phyloP scores from a whole-genome alignment of 2,888 invertebrate genomes.

The Eupithecia inturbata region DNA sequence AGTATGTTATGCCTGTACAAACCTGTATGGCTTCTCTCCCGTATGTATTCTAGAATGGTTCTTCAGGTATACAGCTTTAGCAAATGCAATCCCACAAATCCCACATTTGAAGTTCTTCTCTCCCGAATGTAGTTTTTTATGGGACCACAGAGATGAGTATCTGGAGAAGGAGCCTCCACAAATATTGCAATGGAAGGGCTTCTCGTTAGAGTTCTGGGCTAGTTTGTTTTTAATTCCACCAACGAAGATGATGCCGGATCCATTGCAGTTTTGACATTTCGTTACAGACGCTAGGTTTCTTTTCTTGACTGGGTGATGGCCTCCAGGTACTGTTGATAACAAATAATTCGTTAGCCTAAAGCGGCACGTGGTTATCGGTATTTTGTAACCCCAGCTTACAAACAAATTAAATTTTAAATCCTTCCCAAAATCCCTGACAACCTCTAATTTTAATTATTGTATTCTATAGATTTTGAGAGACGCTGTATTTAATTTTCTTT shows the following conservation, averaged over 20 bases:
- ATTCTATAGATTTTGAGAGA: too few species aligned
- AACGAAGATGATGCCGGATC: constrained; percentile 93
- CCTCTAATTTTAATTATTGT: too few species aligned
- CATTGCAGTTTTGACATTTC: constrained; percentile 95
- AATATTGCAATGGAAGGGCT: constrained; percentile 94
- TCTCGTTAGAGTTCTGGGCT: constrained; percentile 86
- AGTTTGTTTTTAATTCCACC: constrained; percentile 86
- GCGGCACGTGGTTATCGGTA: background rate
- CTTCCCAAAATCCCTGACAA: too few species aligned
- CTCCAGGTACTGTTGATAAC: constrained; percentile 73
- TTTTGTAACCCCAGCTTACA: background rate
- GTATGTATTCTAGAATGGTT: constrained; percentile 95
- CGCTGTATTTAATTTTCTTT: too few species aligned
- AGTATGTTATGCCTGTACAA: constrained; percentile 22
- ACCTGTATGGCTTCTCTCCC: constrained; percentile 86
- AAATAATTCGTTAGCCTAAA: background rate
- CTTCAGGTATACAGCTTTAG: constrained; percentile 95
- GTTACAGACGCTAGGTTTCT: constrained; percentile 92
- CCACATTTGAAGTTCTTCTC: constrained; percentile 94
- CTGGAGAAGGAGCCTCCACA: constrained; percentile 93
- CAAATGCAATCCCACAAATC: constrained; percentile 94
- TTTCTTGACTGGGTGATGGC: constrained; percentile 92
- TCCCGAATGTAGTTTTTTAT: constrained; percentile 93
- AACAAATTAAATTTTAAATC: background rate
- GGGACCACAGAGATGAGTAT: constrained; percentile 95